These are phyloP conservation scores for Microhierax caerulescens DNA, from an alignment of 2,797 vertebrate genomes.

Conservation along the genomic window DNA sequence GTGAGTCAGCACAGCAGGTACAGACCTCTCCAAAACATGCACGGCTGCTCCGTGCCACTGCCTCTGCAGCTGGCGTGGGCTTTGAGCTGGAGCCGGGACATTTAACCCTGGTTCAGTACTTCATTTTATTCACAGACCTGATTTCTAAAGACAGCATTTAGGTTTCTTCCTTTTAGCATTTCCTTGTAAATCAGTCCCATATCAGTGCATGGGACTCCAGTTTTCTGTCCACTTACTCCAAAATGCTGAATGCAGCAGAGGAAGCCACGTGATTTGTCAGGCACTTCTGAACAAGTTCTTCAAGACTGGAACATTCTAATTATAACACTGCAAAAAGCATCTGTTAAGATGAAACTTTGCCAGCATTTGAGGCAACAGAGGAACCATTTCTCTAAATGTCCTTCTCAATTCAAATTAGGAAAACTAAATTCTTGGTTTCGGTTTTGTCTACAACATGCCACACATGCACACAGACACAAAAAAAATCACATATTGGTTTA, in stretches of 20 bases:
- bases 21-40: background rate
- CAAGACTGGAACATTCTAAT: constrained; percentile 48
- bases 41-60: background rate
- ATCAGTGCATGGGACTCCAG: background rate
- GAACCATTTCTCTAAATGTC: constrained; percentile 1
- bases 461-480: rapidly evolving
- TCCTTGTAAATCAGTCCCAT: background rate
- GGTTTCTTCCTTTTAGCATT: constrained; percentile 18
- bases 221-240: background rate
- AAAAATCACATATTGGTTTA: background rate
- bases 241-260: constrained; percentile 4
- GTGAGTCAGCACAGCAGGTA: background rate
- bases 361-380: constrained; percentile 6
- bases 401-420: background rate
- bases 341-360: background rate
- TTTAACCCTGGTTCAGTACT: background rate
- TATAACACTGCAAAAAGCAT: constrained; percentile 9
- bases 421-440: background rate
- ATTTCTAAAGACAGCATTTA: background rate
- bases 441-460: background rate
- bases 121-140: background rate
- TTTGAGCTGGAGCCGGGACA: background rate
- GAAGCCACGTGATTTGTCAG: background rate
- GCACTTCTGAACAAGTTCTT: constrained; percentile 21
- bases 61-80: background rate